Base-by-base conservation (phyloP, 2,113 vertebrate species). In the Oryzias woworae region DNA sequence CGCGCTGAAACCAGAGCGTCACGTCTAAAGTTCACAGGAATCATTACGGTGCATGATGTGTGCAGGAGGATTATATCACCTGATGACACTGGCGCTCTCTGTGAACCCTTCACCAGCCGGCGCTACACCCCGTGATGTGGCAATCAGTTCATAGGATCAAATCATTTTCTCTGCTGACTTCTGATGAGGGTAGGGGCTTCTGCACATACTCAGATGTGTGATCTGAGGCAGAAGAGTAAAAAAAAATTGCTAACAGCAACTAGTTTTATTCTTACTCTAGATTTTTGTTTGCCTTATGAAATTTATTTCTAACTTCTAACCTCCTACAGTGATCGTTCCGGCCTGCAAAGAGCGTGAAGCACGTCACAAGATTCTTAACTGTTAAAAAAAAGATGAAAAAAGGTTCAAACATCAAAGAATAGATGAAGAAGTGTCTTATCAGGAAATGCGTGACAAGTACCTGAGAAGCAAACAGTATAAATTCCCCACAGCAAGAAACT, bases 51-150 rank as follows among this genome's bases (percentile, higher is more conserved):
- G 64, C 64, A 22, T 48, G 46, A 65, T 47, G 77, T 22, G 58
- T 54, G 64, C 72, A 50, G 88, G 79, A 83, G 82, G 88, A 90
- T 91, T 89, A 89, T 78, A 70, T 73, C 63, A 75, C 71, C 67
- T 86, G 77, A 86, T 80, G 82, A 84, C 81, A 87, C 80, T 44
- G 61, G 58, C 70, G 69, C 49, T 77, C 57, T 42, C 17, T 18
- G 7, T 68, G 53, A 77, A 48, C 55, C 51, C 14, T 1, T 18
- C 50, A 17, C 14, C 12, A 16, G 15, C 28, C 17, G 49, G 50
- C 60, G 57, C 31, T 18, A 24, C 53, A 52, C 23, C 36, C 53
- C 43, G 10, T 13, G 13, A 56, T 53, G 28, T 41, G 46, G 53
- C 52, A 53, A 60, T 69, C 65, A 45, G 41, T 58, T 61, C 68